Conservation (phyloP, 2,888 invertebrate species). For the Elegia similella region DNA sequence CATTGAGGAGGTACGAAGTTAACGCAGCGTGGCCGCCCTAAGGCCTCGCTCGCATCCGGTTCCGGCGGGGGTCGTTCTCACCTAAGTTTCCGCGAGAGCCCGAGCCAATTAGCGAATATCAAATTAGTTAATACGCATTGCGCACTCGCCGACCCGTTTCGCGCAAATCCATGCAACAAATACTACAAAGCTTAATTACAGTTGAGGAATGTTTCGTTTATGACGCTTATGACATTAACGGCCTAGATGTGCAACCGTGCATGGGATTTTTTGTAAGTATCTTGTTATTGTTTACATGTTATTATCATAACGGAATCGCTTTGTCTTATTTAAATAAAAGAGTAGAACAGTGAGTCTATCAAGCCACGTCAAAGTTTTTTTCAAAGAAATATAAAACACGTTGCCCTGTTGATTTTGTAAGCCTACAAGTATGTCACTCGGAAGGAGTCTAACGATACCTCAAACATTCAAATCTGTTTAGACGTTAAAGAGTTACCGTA, state of each 20-base stretch:
- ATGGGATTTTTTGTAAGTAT: constrained; percentile 5
- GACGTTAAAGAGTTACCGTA: too few relatives aligned
- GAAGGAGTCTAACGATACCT: too few relatives aligned
- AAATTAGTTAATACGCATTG: constrained; percentile 52
- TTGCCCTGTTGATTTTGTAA: too few relatives aligned
- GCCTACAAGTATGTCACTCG: too few relatives aligned
- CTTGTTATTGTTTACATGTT: constrained; percentile 5
- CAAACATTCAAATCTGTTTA: too few relatives aligned
- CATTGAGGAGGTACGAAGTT: constrained; percentile 30
- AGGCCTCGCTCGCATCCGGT: constrained; percentile 70
- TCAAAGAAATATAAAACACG: background rate
- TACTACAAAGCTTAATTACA: constrained; percentile 44
- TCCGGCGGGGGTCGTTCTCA: constrained; percentile 72
- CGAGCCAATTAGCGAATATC: constrained; percentile 44
- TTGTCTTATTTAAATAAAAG: background rate
- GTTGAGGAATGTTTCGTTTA: constrained; percentile 44
- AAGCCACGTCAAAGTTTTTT: background rate
- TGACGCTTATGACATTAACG: constrained; percentile 22
- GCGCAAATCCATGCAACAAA: constrained; percentile 22
- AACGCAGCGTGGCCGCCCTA: constrained; percentile 42
- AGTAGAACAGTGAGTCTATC: background rate
- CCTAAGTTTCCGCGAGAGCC: constrained; percentile 55
- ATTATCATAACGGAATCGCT: background rate
- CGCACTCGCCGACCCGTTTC: constrained; percentile 42
- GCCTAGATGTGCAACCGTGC: constrained; percentile 14